These are phyloP conservation scores for Poecilia wingei DNA, from an alignment of 2,797 vertebrate species.

Conservation along the genomic window DNA sequence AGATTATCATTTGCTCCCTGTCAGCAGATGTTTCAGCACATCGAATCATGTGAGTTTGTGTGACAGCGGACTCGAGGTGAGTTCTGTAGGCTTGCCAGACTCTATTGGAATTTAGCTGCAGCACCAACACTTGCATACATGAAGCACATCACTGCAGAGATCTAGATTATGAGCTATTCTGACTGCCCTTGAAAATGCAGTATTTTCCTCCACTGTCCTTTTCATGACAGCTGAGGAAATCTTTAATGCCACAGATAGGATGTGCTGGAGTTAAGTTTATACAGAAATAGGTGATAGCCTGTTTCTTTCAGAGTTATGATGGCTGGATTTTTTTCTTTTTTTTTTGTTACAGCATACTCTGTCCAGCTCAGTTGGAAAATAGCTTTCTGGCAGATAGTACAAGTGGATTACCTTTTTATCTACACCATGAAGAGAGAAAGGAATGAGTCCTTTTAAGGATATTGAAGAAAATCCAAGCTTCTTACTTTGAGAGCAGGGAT, in stretches of 20 bases:
- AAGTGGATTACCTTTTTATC: conserved; percentile 75
- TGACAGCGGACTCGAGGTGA: conserved; percentile 44
- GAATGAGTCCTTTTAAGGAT: conserved; percentile 70
- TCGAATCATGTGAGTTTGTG: conserved; percentile 35
- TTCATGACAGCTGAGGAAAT: conserved; percentile 24
- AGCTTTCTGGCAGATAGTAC: conserved; percentile 61
- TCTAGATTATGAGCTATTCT: conserved; percentile 17
- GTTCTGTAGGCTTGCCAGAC: conserved; percentile 54
- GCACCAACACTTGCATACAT: conserved; percentile 28
- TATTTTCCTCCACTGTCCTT: conserved; percentile 17
- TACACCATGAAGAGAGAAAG: conserved; percentile 42
- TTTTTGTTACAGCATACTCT: conserved; percentile 57
- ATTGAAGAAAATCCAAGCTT: conserved; percentile 45
- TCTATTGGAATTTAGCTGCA: conserved; percentile 39
- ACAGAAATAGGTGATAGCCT: conserved; percentile 44
- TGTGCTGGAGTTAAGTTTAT: conserved; percentile 19
- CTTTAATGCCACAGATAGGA: conserved; percentile 5
- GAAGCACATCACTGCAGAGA: conserved; percentile 18
- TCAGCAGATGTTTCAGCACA: conserved; percentile 47
- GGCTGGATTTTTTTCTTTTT: conserved; percentile 53
- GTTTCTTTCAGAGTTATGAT: conserved; percentile 49
- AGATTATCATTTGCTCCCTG: conserved; percentile 19
- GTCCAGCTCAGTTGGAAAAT: conserved; percentile 57
- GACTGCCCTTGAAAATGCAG: conserved; percentile 28
- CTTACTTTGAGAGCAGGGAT: conserved; percentile 42